Percentiles rank a stretch among this genome's conserved stretches.
Conservation (phyloP, 2,113 vertebrate species). For the Dipodomys ordii region DNA sequence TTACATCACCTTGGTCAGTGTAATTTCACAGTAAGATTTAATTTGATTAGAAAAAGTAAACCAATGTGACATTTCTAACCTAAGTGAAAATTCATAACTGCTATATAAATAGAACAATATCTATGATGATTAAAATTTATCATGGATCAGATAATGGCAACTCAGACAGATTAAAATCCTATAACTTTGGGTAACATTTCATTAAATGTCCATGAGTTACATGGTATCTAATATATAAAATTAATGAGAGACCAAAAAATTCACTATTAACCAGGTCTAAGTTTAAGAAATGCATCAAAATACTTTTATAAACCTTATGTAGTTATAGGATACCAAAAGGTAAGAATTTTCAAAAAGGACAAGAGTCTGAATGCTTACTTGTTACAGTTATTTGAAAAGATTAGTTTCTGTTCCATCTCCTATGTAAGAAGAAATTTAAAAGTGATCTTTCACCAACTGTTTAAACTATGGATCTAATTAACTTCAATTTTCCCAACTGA, state of each 20-base stretch:
- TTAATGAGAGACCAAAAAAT: neutral
- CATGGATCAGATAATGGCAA: slow-evolving; percentile 13
- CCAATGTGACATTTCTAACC: slow-evolving; percentile 20
- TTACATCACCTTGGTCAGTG: neutral
- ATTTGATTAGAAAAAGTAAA: slow-evolving; percentile 60
- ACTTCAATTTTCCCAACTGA: neutral
- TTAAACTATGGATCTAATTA: neutral
- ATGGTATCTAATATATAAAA: neutral
- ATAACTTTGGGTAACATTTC: slow-evolving; percentile 38
- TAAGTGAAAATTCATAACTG: slow-evolving; percentile 39
- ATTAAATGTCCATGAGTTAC: neutral
- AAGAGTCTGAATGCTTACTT: neutral
- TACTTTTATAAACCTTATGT: slow-evolving; percentile 28
- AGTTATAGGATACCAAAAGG: neutral
- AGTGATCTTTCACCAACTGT: neutral
- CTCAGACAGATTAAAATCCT: slow-evolving; percentile 14
- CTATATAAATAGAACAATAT: neutral
- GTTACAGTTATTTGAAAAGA: neutral
- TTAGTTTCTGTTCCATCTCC: slow-evolving; percentile 26
- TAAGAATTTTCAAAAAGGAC: neutral
- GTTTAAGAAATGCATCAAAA: slow-evolving; percentile 33
- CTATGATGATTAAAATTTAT: slow-evolving; percentile 46
- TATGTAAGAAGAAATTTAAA: neutral
- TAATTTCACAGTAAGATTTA: slow-evolving; percentile 58
- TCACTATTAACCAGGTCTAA: neutral